phyloP scores from a whole-genome alignment of 2,888 invertebrate species.

The Myopa testacea region DNA sequence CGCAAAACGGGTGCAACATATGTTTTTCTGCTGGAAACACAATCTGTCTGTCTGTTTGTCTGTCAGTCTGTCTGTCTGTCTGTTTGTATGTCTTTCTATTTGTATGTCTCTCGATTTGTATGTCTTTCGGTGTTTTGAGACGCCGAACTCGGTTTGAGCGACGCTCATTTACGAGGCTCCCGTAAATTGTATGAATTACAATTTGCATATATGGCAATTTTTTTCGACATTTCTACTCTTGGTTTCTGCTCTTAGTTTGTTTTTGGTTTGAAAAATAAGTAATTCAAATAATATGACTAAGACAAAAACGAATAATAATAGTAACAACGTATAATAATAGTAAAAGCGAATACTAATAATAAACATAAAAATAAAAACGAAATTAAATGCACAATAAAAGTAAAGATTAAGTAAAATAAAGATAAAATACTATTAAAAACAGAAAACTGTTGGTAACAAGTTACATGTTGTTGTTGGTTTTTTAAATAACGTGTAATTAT shows the following conservation, averaged over 20 bases:
- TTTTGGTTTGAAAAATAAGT: background rate
- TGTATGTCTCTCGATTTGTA: background rate
- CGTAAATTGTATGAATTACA: slow-evolving; percentile 25
- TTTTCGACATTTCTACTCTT: background rate
- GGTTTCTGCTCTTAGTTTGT: background rate
- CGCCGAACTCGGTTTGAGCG: slow-evolving; percentile 19
- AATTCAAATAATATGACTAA: background rate
- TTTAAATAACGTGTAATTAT: too few relatives aligned
- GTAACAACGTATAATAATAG: background rate
- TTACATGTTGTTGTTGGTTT: too few relatives aligned
- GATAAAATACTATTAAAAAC: too few relatives aligned
- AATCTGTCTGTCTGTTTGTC: background rate
- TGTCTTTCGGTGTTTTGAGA: background rate
- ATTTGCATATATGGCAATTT: slow-evolving; percentile 33
- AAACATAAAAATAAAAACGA: too few relatives aligned
- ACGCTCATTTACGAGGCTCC: slow-evolving; percentile 14
- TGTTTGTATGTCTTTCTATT: background rate
- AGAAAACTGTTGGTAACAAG: too few relatives aligned
- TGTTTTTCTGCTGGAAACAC: background rate
- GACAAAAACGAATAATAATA: slow-evolving; percentile 5
- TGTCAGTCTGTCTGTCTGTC: background rate
- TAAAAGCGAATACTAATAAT: slow-evolving; percentile 4
- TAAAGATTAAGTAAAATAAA: too few relatives aligned
- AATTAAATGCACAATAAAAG: too few relatives aligned
- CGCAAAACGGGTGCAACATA: slow-evolving; percentile 22